Base-by-base conservation (phyloP, 2,797 vertebrate genomes). In the Yasuhikotakia modesta region DNA sequence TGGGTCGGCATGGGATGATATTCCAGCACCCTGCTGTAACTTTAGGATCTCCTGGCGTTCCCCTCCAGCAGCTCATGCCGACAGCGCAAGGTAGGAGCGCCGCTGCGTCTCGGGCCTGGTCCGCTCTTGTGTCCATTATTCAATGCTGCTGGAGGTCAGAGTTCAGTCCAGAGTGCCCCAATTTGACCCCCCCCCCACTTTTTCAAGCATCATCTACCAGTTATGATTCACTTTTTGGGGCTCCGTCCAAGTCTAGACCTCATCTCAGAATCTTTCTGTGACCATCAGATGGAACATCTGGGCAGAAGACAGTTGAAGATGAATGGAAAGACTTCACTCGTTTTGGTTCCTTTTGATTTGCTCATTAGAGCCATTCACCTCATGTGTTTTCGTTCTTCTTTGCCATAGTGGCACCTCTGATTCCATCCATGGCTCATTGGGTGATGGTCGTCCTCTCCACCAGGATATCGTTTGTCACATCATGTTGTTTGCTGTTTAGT, bases 11-110 rank as follows among this genome's bases (percentile, higher is more conserved):
- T 94, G 97, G 97, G 93, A 95, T 98, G 93, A 96, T 98, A 94
- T 98, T 98, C 96, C 98, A 98, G 94, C 98, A 96, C 93, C 96
- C 96, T 87, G 96, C 95, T 92, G 94, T 97, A 95, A 93, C 84
- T 91, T 95, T 98, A 92, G 97, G 96, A 94, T 94, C 94, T 88
- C 86, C 93, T 88, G 93, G 92, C 87, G 96, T 99, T 91, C 95
- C 98, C 92, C 96, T 99, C 89, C 98, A 99, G 93, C 98, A 99
- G 91, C 95, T 99, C 92, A 99, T 99, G 98, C 98, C 98, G 78
- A 99, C 98, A 84, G 97, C 94, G 91, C 98, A 99, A 98, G 98
- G 98, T 99, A 98, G 94, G 94, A 93, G 91, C 90, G 91, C 92
- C 85, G 91, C 90, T 88, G 91, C 64, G 11, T 80, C 22, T 74